Evolutionary conservation across 1,140 invertebrate species (phyloP).

Genomic region (Heliconius melpomene): DNA sequence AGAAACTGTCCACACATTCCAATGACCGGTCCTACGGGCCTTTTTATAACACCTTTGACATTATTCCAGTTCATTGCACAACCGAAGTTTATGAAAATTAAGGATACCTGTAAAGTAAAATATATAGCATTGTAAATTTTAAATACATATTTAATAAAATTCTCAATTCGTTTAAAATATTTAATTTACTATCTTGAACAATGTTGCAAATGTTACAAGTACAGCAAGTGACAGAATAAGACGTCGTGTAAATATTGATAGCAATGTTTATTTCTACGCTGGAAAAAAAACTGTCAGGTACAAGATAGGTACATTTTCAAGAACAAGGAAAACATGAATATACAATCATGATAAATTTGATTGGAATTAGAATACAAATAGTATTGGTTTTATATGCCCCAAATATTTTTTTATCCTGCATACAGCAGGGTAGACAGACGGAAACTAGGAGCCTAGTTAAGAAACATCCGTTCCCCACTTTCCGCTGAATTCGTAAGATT

Average conservation of each 20-base stretch:
- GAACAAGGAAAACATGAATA: too few species aligned
- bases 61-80: slow-evolving; percentile 92
- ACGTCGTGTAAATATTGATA: background rate
- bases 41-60: slow-evolving; percentile 86
- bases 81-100: slow-evolving; percentile 96
- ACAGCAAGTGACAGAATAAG: background rate
- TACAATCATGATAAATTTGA: too few species aligned
- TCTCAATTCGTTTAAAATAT: background rate
- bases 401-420: too few species aligned
- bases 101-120: slow-evolving; percentile 75
- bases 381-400: too few species aligned
- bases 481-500: too few species aligned
- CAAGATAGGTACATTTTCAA: background rate
- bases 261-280: background rate
- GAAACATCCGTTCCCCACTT: too few species aligned
- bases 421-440: too few species aligned
- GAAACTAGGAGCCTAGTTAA: too few species aligned
- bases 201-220: background rate
- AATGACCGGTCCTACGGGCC: slow-evolving; percentile 91
- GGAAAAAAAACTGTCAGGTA: background rate
- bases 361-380: too few species aligned
- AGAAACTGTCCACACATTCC: slow-evolving; percentile 92
- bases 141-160: too few species aligned
- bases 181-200: background rate
- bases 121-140: too few species aligned